phyloP scores from a whole-genome alignment of 2,113 vertebrate genomes.

The Cyprinodon brontotheroides region DNA sequence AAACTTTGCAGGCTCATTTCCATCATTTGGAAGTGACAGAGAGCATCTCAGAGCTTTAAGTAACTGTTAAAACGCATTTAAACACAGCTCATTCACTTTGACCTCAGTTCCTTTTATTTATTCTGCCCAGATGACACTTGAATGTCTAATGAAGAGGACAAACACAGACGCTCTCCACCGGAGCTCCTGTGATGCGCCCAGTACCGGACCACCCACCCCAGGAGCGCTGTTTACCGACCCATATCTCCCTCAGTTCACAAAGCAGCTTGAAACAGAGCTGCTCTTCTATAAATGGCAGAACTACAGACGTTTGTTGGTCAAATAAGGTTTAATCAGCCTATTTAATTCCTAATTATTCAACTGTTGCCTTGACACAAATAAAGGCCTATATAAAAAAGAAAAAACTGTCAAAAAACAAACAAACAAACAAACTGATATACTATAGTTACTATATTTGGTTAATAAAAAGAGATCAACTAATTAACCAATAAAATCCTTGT shows the following conservation, averaged over 20 bases:
- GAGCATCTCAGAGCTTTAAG: conserved; percentile 58
- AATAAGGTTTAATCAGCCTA: no score
- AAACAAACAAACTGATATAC: no score
- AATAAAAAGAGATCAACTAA: no score
- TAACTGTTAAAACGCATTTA: conserved; percentile 80
- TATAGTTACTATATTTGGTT: no score
- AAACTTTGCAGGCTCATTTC: conserved; percentile 77
- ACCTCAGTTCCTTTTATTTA: conserved; percentile 70
- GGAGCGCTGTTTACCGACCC: conserved; percentile 46
- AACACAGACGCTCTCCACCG: conserved; percentile 72
- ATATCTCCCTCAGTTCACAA: conserved; percentile 6
- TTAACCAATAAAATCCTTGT: no score
- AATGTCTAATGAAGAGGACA: conserved; percentile 79
- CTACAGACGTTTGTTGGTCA: no score
- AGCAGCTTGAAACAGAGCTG: conserved; percentile 2
- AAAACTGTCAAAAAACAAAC: no score
- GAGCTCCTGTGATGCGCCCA: conserved; percentile 34
- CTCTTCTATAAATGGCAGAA: no score
- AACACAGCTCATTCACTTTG: conserved; percentile 73
- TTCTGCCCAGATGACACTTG: conserved; percentile 72
- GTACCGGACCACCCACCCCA: conserved; percentile 71
- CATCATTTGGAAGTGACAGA: conserved; percentile 66
- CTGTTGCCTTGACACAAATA: no score
- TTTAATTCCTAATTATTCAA: neutral
- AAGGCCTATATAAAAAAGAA: no score